Evolutionary conservation across 2,888 invertebrate species (phyloP), one percentile per base, ranked within the genome.

Genomic region (Julus scandinavius): DNA sequence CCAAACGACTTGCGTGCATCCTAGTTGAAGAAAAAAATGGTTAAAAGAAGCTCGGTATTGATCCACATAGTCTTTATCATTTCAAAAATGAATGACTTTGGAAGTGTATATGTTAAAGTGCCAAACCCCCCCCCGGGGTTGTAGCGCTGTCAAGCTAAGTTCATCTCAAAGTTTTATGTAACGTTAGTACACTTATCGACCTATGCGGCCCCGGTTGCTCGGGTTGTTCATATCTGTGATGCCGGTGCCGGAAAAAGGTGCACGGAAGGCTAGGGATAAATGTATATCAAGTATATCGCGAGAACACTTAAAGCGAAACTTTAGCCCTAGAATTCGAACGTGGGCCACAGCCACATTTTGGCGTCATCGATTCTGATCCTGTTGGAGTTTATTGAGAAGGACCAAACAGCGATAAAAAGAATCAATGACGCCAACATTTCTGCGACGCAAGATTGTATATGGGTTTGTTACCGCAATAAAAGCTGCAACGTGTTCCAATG

Each of bases 51-150:
- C 72, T n/a, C 0, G 6, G 6, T 72, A 72, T 29, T 29, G 72
- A 72, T 54, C 54, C 54, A 6, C 17, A 54, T 17, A 15, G 13
- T 54, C 72, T 72, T 72, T 72, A 72, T 72, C 72, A 72, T 72
- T 72, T 72, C 29, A 72, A 72, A 72, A 72, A 72, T 72, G 72
- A 72, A 72, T 72, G 72, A 72, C 72, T 72, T n/a, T 11, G 72
- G 29, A 29, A 9, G 72, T 72, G 72, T 63, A 63, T 63, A 63
- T n/a, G 63, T n/a, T 63, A 4, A 72, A 72, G 20, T 29, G 72
- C 72, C 72, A 72, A 72, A 72, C 72, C 72, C 72, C 72, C 72
- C 58, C 45, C 58, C 45, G n/a, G 58, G 58, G 58, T n/a, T 63
- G 58, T 63, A 6, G n/a, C 29, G 5, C 72, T 72, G 72, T 72